Evolutionary conservation across 1,140 invertebrate genomes (phyloP), one percentile per base, ranked within the genome.

Genomic region (Adelges cooleyi): DNA sequence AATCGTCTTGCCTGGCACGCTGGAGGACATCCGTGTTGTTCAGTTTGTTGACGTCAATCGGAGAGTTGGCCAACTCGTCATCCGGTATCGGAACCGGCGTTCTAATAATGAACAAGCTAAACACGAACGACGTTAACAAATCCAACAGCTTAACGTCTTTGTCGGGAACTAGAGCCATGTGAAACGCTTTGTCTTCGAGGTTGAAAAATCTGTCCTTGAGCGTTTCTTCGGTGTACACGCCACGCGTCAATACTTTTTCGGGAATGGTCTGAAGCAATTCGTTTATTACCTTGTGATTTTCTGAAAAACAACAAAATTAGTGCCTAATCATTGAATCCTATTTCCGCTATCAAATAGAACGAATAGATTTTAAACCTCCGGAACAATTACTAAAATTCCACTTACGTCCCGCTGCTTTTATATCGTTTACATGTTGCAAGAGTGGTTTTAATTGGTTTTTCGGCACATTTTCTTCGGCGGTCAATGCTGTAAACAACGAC

Each of bases 21-120:
- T 88, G 82, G 20, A 97, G 80, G 66, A 97, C 86, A 65, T 91
- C 89, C 74, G 87, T 92, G 3, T 90, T 94, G 74, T 87, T 85
- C 74, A 90, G 75, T 72, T 82, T 74, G 51, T 80, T 77, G 74
- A 84, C 80, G 69, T 89, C 84, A 52, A 84, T 80, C 6, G 82
- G 80, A 67, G 83, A 77, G 72, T 90, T 84, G 20, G 83, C 79
- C 29, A 89, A 73, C 72, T 89, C 87, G 17, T 79, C 78, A 53
- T 81, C 75, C 0, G 86, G 81, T 66, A 89, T 84, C 65, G 81
- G 78, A 74, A 78, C 80, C 68, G 77, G 77, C 23, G 81, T 83
- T 77, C 80, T 86, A 38, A 84, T 70, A 23, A 89, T 75, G 42
- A 90, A 75, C 48, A 84, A 74, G 36, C 82, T 86, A 74, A 95